phyloP scores from a whole-genome alignment of 2,888 invertebrate species.

The Habroteleia sp. region DNA sequence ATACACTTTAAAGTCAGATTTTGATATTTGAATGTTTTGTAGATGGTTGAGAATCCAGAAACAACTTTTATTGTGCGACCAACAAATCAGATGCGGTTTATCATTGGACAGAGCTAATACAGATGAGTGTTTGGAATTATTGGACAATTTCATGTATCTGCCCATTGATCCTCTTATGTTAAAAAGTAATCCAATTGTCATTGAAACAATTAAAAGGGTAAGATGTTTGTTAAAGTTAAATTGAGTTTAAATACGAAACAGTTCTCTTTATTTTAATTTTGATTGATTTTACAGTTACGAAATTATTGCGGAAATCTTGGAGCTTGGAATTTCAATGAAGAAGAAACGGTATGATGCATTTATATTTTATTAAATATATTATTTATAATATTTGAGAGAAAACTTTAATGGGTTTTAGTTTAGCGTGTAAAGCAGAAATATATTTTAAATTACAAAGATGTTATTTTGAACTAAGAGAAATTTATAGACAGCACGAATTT shows the following conservation, averaged over 20 bases:
- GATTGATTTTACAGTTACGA: constrained; percentile 81
- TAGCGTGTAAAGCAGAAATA: no score
- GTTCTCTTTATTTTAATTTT: background rate
- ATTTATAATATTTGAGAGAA: no score
- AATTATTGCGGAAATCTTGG: constrained; percentile 90
- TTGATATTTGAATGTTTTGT: no score
- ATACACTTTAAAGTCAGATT: constrained; percentile 3
- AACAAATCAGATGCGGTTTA: constrained; percentile 86
- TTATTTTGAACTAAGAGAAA: no score
- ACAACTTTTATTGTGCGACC: constrained; percentile 85
- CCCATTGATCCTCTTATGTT: constrained; percentile 88
- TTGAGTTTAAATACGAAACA: background rate
- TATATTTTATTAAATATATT: no score
- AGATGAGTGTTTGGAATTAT: constrained; percentile 86
- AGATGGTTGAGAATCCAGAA: constrained; percentile 86
- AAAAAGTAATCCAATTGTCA: constrained; percentile 89
- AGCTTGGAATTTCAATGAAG: constrained; percentile 86
- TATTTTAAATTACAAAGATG: no score
- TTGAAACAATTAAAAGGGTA: constrained; percentile 88
- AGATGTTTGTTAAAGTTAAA: background rate
- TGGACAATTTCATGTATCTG: constrained; percentile 85
- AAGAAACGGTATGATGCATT: constrained; percentile 83
- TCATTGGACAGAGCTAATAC: constrained; percentile 87
- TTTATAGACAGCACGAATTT: no score
- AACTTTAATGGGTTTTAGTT: no score